Base-by-base conservation (phyloP, 1,140 invertebrate species). In the Dolichoris vasculosae region DNA sequence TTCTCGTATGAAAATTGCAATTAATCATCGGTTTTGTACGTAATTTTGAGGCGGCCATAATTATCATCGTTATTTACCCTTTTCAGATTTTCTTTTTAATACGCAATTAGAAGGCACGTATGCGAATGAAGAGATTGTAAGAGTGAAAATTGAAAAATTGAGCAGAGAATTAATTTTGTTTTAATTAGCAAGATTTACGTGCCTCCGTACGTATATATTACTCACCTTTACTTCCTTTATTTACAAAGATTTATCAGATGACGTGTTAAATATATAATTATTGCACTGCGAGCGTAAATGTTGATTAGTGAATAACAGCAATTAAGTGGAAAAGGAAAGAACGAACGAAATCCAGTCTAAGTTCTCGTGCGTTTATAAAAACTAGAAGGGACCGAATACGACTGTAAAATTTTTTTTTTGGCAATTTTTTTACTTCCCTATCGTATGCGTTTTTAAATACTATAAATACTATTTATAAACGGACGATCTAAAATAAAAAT, bases 41-140 rank as follows among this genome's bases (percentile, higher is more conserved):
- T 32, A 48, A 81, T 81, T 81, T 81, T 46, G n/a, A 81, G 63
- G 35, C 38, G 51, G n/a, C 43, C 20, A 9, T 83, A 46, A 85
- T 76, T 77, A 77, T 67, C 23, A 35, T 75, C 30, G 6, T 43
- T 83, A 59, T 75, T 59, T 63, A 38, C 35, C 32, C 11, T 71
- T 40, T 71, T 40, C 8, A 63, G 26, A 15, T 43, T 55, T n/a
- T 75, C 7, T 26, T 73, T 73, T 38, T 38, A 64, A n/a, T 69
- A 78, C n/a, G 13, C 38, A 40, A 75, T 75, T 75, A 75, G 26
- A 48, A 75, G 17, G 69, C 4, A 4, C 15, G 55, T 20, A 51
- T 4, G 32, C 15, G 4, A 9, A 43, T 13, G 78, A 64, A 40
- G 35, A 71, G 35, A 40, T 71, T 20, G 38, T 40, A 71, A 38